Percentiles rank a stretch among this genome's conserved stretches.
phyloP scores from a whole-genome alignment of 2,113 vertebrate species.

The Echinops telfairi region DNA sequence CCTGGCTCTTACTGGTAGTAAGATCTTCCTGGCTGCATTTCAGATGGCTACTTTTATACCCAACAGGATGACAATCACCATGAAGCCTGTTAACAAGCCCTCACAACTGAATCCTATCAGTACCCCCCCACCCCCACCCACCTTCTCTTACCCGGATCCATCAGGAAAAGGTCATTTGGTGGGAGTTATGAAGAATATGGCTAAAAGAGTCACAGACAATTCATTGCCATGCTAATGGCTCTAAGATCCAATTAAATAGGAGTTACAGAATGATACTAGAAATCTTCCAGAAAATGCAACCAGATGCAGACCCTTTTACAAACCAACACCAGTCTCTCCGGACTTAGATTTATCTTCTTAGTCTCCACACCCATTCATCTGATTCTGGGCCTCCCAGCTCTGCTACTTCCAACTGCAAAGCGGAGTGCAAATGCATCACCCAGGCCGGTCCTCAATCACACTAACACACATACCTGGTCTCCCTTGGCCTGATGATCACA shows the following conservation, averaged over 20 bases:
- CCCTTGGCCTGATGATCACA: not conserved
- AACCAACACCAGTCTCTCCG: not conserved
- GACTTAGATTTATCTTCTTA: conserved; percentile 12
- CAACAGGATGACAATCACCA: no score
- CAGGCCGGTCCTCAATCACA: not conserved
- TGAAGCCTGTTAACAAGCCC: no score
- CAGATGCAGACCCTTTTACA: not conserved
- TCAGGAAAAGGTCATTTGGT: no score
- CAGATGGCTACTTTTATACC: no score
- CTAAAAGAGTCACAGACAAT: no score
- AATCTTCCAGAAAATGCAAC: conserved; percentile 14
- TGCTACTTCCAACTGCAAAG: conserved; percentile 17
- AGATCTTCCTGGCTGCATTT: no score
- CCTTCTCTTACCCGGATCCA: no score
- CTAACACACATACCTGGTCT: not conserved
- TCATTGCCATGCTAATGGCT: not conserved
- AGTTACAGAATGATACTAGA: not conserved
- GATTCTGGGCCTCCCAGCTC: not conserved
- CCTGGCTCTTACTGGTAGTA: no score
- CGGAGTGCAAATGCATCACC: not conserved
- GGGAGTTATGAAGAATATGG: no score
- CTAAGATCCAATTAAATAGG: not conserved
- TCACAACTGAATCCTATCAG: no score
- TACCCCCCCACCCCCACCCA: no score
- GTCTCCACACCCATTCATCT: conserved; percentile 12